Percentiles rank a stretch among this genome's conserved stretches.
Evolutionary conservation across 1,140 invertebrate genomes (phyloP).

Genomic region (Diuraphis noxia): DNA sequence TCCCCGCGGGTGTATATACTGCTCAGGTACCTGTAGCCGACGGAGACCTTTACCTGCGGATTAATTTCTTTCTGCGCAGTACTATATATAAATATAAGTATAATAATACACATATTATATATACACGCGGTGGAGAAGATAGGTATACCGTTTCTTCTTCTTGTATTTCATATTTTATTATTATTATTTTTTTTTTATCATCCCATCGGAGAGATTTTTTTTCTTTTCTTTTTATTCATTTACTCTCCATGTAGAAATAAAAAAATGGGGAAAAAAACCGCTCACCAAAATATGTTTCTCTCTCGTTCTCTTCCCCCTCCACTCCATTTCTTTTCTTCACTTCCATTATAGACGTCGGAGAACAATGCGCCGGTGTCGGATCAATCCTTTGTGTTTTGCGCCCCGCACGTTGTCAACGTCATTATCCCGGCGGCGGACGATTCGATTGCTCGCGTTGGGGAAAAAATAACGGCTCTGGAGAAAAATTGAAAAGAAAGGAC

Average conservation of each 20-base stretch:
- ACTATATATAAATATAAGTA: background rate
- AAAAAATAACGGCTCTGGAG: conserved; percentile 52
- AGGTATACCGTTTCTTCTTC: conserved; percentile 9
- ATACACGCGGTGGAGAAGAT: too few relatives aligned
- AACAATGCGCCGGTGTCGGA: conserved; percentile 47
- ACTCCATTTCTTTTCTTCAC: background rate
- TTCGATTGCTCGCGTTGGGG: conserved; percentile 11
- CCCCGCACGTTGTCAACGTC: conserved; percentile 40
- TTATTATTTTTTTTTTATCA: background rate
- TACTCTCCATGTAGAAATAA: background rate
- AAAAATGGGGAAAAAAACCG: conserved; percentile 22
- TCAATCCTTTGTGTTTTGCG: conserved; percentile 39
- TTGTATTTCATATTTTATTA: conserved; percentile 4
- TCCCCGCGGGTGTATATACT: background rate
- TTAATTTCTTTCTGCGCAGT: background rate
- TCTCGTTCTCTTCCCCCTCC: background rate
- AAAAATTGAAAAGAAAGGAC: conserved; percentile 33
- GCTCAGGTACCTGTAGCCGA: background rate
- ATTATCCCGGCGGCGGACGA: conserved; percentile 29
- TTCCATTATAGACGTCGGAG: conserved; percentile 14
- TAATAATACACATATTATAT: background rate
- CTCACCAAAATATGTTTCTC: background rate
- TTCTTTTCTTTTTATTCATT: conserved; percentile 31
- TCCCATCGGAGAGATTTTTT: conserved; percentile 21
- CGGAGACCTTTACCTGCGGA: conserved; percentile 11